These are phyloP conservation scores for Lottia gigantea DNA, from an alignment of 2,888 invertebrate genomes.

Conservation along the genomic window DNA sequence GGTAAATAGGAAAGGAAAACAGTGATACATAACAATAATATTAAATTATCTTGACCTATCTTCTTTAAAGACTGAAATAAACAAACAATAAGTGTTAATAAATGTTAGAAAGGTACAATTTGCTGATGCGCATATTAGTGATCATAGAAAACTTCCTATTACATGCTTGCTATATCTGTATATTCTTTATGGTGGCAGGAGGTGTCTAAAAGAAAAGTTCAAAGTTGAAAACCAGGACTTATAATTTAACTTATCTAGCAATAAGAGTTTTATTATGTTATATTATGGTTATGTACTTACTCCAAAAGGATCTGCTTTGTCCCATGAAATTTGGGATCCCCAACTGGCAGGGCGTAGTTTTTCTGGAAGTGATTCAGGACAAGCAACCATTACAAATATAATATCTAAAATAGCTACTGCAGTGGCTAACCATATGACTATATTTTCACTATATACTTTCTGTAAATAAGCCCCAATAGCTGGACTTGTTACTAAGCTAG, in stretches of 20 bases:
- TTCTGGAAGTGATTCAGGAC: slow-evolving; percentile 97
- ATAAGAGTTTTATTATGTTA: too few species aligned
- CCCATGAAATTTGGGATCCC: slow-evolving; percentile 77
- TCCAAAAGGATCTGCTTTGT: slow-evolving; percentile 96
- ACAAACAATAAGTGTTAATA: not conserved
- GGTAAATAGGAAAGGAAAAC: slow-evolving; percentile 98
- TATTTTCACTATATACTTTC: slow-evolving; percentile 80
- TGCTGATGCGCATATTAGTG: too few species aligned
- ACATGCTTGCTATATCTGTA: too few species aligned
- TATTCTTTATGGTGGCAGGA: too few species aligned
- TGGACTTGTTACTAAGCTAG: slow-evolving; percentile 98
- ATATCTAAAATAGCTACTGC: slow-evolving; percentile 95
- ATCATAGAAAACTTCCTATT: too few species aligned
- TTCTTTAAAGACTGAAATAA: slow-evolving; percentile 78
- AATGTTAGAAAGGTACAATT: too few species aligned
- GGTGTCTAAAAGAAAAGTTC: too few species aligned
- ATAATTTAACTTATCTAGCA: too few species aligned
- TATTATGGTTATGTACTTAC: slow-evolving; percentile 69
- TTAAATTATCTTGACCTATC: slow-evolving; percentile 94
- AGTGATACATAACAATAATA: slow-evolving; percentile 95
- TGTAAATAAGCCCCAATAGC: slow-evolving; percentile 84
- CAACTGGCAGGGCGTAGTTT: slow-evolving; percentile 79
- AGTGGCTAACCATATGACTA: slow-evolving; percentile 94
- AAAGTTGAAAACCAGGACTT: not conserved
- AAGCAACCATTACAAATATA: slow-evolving; percentile 96